phyloP scores from a whole-genome alignment of 2,113 vertebrate species.

The Larimichthys crocea region DNA sequence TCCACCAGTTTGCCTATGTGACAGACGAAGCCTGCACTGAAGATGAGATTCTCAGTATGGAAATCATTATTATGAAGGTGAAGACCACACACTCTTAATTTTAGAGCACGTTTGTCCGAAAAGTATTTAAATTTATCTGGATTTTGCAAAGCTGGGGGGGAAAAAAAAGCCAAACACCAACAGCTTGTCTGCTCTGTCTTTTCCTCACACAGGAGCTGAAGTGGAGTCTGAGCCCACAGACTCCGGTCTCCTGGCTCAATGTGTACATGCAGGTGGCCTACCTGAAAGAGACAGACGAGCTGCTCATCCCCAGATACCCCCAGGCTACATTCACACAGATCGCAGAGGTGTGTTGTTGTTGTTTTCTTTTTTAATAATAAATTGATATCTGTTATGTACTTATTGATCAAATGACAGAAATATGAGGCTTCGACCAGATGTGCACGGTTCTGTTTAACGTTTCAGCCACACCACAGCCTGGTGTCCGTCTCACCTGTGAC shows the following conservation, averaged over 20 bases:
- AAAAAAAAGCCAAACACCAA: no score
- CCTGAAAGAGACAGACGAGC: constrained; percentile 84
- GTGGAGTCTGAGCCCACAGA: constrained; percentile 94
- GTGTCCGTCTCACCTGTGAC: not conserved
- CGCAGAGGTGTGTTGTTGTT: constrained; percentile 84
- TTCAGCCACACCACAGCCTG: not conserved
- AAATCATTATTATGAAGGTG: constrained; percentile 97
- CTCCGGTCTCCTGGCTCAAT: constrained; percentile 95
- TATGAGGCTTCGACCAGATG: not conserved
- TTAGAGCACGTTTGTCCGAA: not conserved
- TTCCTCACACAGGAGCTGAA: constrained; percentile 88
- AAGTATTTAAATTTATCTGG: not conserved
- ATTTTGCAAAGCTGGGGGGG: not conserved
- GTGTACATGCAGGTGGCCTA: constrained; percentile 98
- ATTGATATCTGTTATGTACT: not conserved
- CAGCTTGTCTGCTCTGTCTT: not conserved
- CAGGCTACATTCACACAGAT: constrained; percentile 94
- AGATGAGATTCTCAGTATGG: constrained; percentile 95
- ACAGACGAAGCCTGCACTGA: constrained; percentile 97
- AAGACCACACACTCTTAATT: not conserved
- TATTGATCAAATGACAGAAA: not conserved
- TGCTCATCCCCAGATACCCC: constrained; percentile 92
- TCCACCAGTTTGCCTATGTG: constrained; percentile 96
- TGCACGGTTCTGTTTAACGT: not conserved
- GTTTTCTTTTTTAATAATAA: not conserved